These are phyloP conservation scores for Oceanodroma tethys DNA, from an alignment of 2,113 vertebrate species.

Conservation along the genomic window DNA sequence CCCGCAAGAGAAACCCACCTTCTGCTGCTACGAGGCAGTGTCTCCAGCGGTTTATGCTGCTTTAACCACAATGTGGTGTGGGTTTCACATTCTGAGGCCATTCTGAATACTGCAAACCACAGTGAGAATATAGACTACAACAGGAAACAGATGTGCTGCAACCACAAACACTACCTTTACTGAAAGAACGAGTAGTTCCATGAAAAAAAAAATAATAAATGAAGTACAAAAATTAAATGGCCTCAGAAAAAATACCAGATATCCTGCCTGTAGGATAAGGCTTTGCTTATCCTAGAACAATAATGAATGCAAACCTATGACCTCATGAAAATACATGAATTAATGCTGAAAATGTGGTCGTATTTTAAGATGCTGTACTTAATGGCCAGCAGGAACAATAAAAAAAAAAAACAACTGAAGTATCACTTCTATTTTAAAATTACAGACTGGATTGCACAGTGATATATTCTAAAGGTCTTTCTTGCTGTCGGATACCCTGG, in stretches of 20 bases:
- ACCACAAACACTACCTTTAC: conserved; percentile 65
- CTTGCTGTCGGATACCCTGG: neutral
- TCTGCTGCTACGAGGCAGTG: conserved; percentile 55
- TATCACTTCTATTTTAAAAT: neutral
- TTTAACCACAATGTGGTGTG: conserved; percentile 74
- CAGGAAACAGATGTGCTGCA: conserved; percentile 80
- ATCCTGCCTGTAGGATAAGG: neutral
- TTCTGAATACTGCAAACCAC: conserved; percentile 79
- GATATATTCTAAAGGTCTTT: neutral
- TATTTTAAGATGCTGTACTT: neutral
- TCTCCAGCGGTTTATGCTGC: conserved; percentile 68
- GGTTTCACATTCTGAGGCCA: conserved; percentile 78
- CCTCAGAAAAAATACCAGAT: neutral
- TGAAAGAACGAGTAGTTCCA: neutral
- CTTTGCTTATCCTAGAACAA: neutral
- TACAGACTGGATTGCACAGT: neutral
- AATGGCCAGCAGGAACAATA: neutral
- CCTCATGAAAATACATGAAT: neutral
- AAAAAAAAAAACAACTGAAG: neutral
- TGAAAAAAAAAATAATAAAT: neutral
- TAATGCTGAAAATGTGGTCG: neutral
- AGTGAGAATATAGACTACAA: conserved; percentile 75
- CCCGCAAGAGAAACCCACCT: conserved; percentile 3
- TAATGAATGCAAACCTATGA: neutral
- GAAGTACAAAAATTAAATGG: neutral